phyloP scores from a whole-genome alignment of 2,888 invertebrate genomes.

The Pachycephus smyrnensis region DNA sequence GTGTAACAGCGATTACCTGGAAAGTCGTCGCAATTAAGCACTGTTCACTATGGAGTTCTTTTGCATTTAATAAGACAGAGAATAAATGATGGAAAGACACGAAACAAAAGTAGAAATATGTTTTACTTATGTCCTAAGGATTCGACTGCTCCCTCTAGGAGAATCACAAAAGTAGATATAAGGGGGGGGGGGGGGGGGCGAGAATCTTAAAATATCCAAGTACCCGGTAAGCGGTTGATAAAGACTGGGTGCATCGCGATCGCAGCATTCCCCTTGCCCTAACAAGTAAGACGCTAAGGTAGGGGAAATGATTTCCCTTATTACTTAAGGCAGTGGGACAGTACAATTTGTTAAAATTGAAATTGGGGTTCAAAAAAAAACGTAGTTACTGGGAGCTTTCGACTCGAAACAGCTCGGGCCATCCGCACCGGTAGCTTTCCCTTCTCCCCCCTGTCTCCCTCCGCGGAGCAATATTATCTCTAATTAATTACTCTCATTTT shows the following conservation, averaged over 20 bases:
- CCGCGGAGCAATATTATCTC: conserved; percentile 18
- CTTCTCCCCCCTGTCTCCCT: background rate
- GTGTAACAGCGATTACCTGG: background rate
- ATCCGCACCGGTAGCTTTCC: conserved; percentile 4
- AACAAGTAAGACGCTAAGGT: background rate
- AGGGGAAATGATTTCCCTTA: background rate
- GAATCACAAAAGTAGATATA: background rate
- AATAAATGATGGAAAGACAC: background rate
- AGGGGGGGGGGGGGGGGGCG: background rate
- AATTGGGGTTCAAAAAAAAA: conserved; percentile 13
- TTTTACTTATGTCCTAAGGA: background rate
- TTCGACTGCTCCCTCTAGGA: background rate
- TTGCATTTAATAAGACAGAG: conserved; percentile 44
- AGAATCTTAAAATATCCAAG: background rate
- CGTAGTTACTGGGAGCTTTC: conserved; percentile 17
- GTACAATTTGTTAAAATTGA: conserved; percentile 20
- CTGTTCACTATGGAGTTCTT: conserved; percentile 37
- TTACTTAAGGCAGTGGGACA: background rate
- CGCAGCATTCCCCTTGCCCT: background rate
- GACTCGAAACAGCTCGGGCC: conserved; percentile 16
- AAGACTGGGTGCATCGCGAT: background rate
- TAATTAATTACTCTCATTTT: conserved; percentile 26
- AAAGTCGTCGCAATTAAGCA: conserved; percentile 42
- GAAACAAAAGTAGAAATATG: background rate
- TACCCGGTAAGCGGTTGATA: background rate